Base-by-base conservation (phyloP, 2,797 vertebrate genomes). In the Peromyscus melanophrys region DNA sequence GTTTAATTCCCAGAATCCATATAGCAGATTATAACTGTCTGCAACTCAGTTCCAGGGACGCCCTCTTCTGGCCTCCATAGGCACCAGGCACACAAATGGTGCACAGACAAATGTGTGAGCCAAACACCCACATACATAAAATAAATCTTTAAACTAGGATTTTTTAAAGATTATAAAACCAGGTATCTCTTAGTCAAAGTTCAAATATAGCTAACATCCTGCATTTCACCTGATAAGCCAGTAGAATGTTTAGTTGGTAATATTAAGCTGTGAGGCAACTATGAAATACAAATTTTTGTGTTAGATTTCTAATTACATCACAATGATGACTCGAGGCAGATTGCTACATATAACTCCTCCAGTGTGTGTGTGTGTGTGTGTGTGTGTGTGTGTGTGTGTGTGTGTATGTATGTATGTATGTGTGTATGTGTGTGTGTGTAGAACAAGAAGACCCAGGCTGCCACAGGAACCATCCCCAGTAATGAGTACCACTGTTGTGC, bases 221-320 rank as follows among this genome's bases (percentile, higher is more conserved):
- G 4, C 25, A 55, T 65, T 82, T 89, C 43, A 84, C 11, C 29
- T 80, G 52, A 49, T 23, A 89, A 91, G 21, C 9, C 25, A 86
- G 80, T 11, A 23, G 9, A 84, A 21, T 25, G 7, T 65, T 89
- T 92, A 23, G 19, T 65, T 37, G 67, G 21, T 40, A 43, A 84
- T 25, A 55, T 29, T 29, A 84, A 71, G 1, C 31, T 52, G 14
- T 37, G 89, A 86, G 92, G 95, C 49, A 87, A 95, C 80, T 61
- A 40, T 23, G 21, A 88, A 67, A 85, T 31, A 46, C 0, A 87
- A 52, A 31, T 43, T 75, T 96, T 75, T 49, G 14, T 40, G 43
- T 46, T 29, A 67, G 34, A 57, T 69, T 34, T 73, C n/a, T 40
- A 77, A 92, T 61, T 17, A 46, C 25, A 13, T 43, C n/a, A 27